phyloP scores from a whole-genome alignment of 2,797 vertebrate species.

The Amblyopsis hoosieri region DNA sequence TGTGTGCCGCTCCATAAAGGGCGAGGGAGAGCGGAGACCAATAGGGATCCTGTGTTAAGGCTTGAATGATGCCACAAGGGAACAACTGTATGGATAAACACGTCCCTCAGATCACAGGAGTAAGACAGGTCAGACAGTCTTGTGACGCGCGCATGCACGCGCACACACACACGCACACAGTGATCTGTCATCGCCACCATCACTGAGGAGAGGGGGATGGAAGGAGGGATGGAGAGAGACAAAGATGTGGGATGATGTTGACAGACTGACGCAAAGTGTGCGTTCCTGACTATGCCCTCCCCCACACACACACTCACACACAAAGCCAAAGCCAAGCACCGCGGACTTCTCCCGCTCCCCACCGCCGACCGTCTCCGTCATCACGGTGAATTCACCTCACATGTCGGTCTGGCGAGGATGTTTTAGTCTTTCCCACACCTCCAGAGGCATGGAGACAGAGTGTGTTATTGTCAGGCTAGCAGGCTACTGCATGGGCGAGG shows the following conservation, averaged over 20 bases:
- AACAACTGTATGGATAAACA: slow-evolving; percentile 58
- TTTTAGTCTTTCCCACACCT: no score
- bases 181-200: slow-evolving; percentile 8
- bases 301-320: no score
- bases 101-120: slow-evolving; percentile 65
- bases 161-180: slow-evolving; percentile 21
- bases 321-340: no score
- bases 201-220: slow-evolving; percentile 31
- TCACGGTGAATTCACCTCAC: no score
- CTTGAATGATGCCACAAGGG: slow-evolving; percentile 55
- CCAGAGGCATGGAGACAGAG: no score
- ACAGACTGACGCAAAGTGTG: slow-evolving; percentile 26
- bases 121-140: slow-evolving; percentile 48
- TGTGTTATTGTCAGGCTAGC: no score
- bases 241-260: slow-evolving; percentile 37
- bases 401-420: no score
- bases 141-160: slow-evolving; percentile 38
- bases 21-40: slow-evolving; percentile 43
- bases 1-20: slow-evolving; percentile 62
- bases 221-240: slow-evolving; percentile 10
- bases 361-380: no score
- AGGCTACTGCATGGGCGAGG: no score
- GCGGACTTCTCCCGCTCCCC: no score
- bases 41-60: slow-evolving; percentile 30
- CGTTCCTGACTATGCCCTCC: no score